Conservation (phyloP, 2,888 invertebrate genomes). For the Stenodema calcarata region DNA sequence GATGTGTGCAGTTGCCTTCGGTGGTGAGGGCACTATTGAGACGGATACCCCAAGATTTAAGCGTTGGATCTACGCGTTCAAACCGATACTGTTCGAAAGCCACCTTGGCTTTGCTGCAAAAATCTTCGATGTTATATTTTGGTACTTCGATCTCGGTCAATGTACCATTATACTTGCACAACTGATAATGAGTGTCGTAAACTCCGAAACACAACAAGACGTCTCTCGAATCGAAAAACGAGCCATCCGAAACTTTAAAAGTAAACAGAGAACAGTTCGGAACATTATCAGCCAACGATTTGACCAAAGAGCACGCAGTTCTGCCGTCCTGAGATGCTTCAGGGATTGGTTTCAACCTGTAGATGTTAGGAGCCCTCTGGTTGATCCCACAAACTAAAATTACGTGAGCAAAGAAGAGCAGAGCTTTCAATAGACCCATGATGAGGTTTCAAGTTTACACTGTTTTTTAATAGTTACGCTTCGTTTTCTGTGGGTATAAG, state of each 20-base stretch:
- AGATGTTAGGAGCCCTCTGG: not conserved
- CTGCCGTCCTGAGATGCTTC: not conserved
- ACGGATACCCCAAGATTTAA: not conserved
- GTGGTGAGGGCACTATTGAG: not conserved
- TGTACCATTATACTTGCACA: not conserved
- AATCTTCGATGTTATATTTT: not conserved
- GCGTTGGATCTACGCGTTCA: not conserved
- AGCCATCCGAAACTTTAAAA: too few species aligned
- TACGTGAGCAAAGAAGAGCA: not conserved
- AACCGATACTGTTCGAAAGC: not conserved
- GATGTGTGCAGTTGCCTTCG: not conserved
- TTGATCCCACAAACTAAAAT: not conserved
- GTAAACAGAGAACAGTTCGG: not conserved
- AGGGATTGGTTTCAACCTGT: not conserved
- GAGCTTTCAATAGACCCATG: not conserved
- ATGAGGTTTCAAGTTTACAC: not conserved
- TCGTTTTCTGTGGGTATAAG: not conserved
- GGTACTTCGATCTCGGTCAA: not conserved
- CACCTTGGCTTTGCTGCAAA: not conserved
- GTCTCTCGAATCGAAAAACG: not conserved
- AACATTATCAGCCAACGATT: not conserved
- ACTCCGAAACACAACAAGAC: conserved; percentile 35
- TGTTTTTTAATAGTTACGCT: not conserved
- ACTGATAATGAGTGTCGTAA: conserved; percentile 20
- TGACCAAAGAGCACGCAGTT: not conserved